Base-by-base conservation (phyloP, 1,140 invertebrate species). In the Trachymyrmex cornetzi region DNA sequence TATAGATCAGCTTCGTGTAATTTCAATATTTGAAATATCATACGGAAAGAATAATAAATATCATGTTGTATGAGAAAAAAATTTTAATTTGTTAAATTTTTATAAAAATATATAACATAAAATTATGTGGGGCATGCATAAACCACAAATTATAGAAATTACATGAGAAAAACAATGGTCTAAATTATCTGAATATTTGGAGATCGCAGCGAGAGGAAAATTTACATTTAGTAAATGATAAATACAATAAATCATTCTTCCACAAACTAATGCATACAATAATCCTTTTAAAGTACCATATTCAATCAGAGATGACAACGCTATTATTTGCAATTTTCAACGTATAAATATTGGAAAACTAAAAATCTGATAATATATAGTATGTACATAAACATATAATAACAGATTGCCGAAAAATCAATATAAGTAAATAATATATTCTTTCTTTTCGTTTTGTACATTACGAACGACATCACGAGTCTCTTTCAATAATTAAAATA, bases 251-350 rank as follows among this genome's bases (percentile, higher is more conserved):
- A 79, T 66, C 12, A 22, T 66, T 12, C 64, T 44, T 61, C 22
- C 34, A 30, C 34, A 30, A 48, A 50, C 22, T 77, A 77, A 77
- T 64, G 14, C 44, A 27, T 48, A 38, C 38, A 38, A 38, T 38
- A 50, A 66, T 66, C 24, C 12, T 66, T 79, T 64, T 14, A 50
- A 79, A 66, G 44, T 27, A 48, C 44, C 22, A 48, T 24, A 66
- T 66, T 66, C 22, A 79, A 34, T 64, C 24, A 30, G 19, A 61
- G 14, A 77, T 27, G 59, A 48, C 75, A 34, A 64, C 30, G 38
- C 59, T 22, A 75, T 75, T 75, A 75, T 38, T 59, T 75, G 53
- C n/a, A 22, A 59, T 59, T n/a, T 74, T 75, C 34, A 59, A 34
- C 9, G 1, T 19, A 74, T 75, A 77, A 77, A 77, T 64, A 48